Base-by-base conservation (phyloP, 1,140 invertebrate species). In the Aphelinus atriplicis region DNA sequence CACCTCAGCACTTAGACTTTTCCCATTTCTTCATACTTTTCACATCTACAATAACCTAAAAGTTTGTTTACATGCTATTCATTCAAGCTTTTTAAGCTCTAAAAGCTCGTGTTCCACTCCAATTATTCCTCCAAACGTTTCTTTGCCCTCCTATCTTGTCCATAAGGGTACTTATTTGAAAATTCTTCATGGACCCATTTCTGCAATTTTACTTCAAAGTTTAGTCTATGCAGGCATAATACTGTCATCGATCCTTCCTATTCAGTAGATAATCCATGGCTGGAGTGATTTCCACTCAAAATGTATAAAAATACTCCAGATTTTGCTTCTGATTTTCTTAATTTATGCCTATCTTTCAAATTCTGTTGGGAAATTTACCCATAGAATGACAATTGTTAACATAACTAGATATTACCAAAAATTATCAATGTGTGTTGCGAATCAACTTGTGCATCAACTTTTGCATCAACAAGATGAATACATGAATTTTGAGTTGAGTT, bases 181-280 rank as follows among this genome's bases (percentile, higher is more conserved):
- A 89, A 89, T 93, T 89, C 79, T 76, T 86, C 86, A 89, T 87
- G 89, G 90, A 92, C 92, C 92, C 92, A 91, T 93, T 93, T 93
- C 92, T 85, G 90, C 86, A 92, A 93, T 90, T 91, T 92, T 81
- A 87, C 83, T 87, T 89, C 88, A 86, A 92, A 92, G 89, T 90
- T 87, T 81, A 75, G 73, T 57, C 58, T 80, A 71, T 68, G 81
- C 74, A 77, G 50, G 73, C 60, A 6, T 48, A 26, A 55, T 63
- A 66, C 7, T 62, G 3, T 55, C 47, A 69, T 42, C 50, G 48
- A 62, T 1, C 7, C 50, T 4, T 56, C 4, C 55, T 61, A n/a
- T 70, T 65, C 3, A 9, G 3, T 63, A 9, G 26, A 51, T 73
- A 53, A 2, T 66, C 43, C 7, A 57, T 73, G 55, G 3, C 3